Evolutionary conservation across 2,888 invertebrate genomes (phyloP).

Genomic region (Eurytoma californica): DNA sequence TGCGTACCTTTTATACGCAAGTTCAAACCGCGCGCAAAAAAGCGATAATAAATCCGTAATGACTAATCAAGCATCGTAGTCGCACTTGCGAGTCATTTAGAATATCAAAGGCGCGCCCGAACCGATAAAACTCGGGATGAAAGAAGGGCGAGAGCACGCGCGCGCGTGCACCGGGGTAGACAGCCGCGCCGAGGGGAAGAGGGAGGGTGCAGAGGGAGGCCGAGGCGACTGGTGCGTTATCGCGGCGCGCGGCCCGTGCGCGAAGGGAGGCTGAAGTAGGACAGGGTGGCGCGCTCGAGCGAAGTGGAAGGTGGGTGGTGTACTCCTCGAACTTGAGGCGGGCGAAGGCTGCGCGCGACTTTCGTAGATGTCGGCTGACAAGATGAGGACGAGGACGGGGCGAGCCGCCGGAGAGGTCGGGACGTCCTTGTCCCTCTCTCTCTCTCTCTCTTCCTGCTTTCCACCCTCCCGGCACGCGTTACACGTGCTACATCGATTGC

Average conservation of each 20-base stretch:
- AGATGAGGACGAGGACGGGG: slow-evolving; percentile 61
- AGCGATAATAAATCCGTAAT: no score
- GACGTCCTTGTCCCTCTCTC: slow-evolving; percentile 55
- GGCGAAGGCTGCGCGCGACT: slow-evolving; percentile 30
- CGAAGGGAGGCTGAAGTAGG: slow-evolving; percentile 23
- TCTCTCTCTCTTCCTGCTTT: neutral
- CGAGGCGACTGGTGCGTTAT: neutral
- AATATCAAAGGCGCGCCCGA: no score
- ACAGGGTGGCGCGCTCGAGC: slow-evolving; percentile 9
- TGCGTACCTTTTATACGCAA: no score
- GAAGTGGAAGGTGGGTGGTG: neutral
- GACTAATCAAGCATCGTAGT: no score
- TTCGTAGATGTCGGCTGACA: slow-evolving; percentile 49
- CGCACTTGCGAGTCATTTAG: no score
- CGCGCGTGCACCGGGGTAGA: neutral
- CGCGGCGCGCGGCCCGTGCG: neutral
- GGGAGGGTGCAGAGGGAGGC: neutral
- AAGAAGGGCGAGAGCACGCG: neutral
- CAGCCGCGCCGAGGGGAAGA: no score
- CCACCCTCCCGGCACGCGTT: neutral
- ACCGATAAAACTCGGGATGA: no score
- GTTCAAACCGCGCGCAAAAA: no score
- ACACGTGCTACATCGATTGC: no score
- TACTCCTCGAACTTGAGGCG: no score
- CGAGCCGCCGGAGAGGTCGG: slow-evolving; percentile 56